phyloP scores from a whole-genome alignment of 2,113 vertebrate genomes.

The Platysteira castanea region DNA sequence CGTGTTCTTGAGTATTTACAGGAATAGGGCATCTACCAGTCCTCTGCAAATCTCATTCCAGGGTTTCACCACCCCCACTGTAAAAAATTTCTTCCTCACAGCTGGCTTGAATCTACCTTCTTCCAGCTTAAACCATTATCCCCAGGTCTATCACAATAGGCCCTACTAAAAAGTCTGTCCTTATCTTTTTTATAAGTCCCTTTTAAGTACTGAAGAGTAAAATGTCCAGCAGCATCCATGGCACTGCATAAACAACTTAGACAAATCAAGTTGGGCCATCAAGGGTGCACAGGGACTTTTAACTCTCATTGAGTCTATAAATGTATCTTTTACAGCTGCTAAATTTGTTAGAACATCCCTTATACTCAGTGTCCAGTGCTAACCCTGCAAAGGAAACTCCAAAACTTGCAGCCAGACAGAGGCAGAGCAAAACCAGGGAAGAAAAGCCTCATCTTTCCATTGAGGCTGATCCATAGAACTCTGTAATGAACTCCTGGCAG shows the following conservation, averaged over 20 bases:
- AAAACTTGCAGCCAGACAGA: neutral
- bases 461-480: neutral
- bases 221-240: neutral
- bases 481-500: neutral
- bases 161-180: neutral
- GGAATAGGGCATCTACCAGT: no score
- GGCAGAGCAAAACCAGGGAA: neutral
- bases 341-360: neutral
- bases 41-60: neutral
- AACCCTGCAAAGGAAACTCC: neutral
- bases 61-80: accelerated
- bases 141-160: neutral
- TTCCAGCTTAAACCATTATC: neutral
- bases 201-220: neutral
- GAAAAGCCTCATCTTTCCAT: neutral
- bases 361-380: neutral
- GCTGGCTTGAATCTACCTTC: neutral
- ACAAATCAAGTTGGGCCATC: neutral
- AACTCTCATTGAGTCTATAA: neutral
- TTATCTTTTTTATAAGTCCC: neutral
- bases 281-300: neutral
- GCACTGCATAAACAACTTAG: neutral
- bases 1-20: neutral
- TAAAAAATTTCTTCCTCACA: neutral
- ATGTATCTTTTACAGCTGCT: neutral